A percentile compares a stretch with the other conserved stretches of the same genome.
Conservation (phyloP, 2,113 vertebrate species). For the Opisthocomus hoazin region DNA sequence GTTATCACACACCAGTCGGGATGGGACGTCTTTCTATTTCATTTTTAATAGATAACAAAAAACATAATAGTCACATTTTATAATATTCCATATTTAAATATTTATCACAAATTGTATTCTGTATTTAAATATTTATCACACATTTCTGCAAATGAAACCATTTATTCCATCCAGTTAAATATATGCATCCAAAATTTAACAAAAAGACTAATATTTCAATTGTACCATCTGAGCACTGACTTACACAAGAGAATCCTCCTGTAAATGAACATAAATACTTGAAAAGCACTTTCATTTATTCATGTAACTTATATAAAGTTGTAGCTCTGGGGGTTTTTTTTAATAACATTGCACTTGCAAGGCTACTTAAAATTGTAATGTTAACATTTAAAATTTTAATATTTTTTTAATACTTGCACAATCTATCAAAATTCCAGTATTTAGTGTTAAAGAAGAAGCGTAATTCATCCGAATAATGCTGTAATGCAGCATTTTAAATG, state of each 20-base stretch:
- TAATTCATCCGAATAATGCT: not conserved
- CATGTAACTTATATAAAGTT: conserved; percentile 33
- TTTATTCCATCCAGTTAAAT: conserved; percentile 10
- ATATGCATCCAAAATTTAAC: not conserved
- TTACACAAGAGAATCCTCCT: not conserved
- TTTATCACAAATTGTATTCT: not conserved
- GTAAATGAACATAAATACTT: conserved; percentile 31
- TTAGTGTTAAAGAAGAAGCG: not conserved
- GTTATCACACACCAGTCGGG: not conserved
- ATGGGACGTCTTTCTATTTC: not conserved
- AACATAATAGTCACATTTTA: not conserved
- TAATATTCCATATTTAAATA: not conserved
- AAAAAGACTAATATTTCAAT: not conserved
- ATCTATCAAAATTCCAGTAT: conserved; percentile 20
- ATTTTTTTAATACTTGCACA: conserved; percentile 58
- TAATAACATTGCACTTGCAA: conserved; percentile 52
- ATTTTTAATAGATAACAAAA: not conserved
- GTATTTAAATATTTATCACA: not conserved
- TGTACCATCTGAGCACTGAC: conserved; percentile 25
- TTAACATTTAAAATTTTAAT: conserved; percentile 42
- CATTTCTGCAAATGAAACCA: not conserved
- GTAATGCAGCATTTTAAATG: conserved; percentile 20
- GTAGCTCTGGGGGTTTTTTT: conserved; percentile 25
- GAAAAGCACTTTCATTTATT: conserved; percentile 55
- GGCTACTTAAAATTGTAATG: conserved; percentile 45